Evolutionary conservation across 2,888 invertebrate species (phyloP), one percentile per base, ranked within the genome.

Genomic region (Cheiracanthium punctorium): DNA sequence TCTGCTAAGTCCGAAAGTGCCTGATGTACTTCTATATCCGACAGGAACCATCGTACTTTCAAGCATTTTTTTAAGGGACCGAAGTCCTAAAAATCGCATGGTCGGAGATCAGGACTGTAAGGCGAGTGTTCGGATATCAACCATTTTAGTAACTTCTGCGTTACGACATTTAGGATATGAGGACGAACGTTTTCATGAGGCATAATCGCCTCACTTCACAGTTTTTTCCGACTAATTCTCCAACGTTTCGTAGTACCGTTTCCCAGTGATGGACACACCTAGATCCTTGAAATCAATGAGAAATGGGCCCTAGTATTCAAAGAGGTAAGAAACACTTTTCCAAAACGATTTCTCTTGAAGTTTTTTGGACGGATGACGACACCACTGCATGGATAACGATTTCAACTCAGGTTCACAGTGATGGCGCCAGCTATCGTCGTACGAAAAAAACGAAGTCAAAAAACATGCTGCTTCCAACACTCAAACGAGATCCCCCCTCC

Each of bases 341-440:
- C 17, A 48, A 48, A 17, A 48, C 14, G 43, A 48, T 17, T 48
- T 7, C 10, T 48, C 43, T 48, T 48, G 43, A 48, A 48, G 1
- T 48, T 48, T 17, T 48, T 48, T 2, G 7, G n/a, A 48, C 43
- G 43, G 14, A 17, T 7, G 43, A 48, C 1, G 43, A 17, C 43
- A 48, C 43, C 14, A 24, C 5, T 70, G 37, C 37, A 70, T 70
- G 24, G 41, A 37, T 10, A n/a, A 41, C 28, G 37, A 37, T 41
- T 70, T 70, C 41, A 20, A 48, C 24, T 37, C 70, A 7, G 70
- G 70, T 41, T 70, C 10, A n/a, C 70, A 70, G 37, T 41, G 41
- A 41, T 41, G 70, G 24, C 70, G 20, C 24, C 41, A 70, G n/a
- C n/a, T n/a, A n/a, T n/a, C n/a, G n/a, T n/a, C n/a, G n/a, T n/a